These are phyloP conservation scores for Drosophila pectinifera DNA, from an alignment of 1,140 invertebrate genomes.

Conservation along the genomic window DNA sequence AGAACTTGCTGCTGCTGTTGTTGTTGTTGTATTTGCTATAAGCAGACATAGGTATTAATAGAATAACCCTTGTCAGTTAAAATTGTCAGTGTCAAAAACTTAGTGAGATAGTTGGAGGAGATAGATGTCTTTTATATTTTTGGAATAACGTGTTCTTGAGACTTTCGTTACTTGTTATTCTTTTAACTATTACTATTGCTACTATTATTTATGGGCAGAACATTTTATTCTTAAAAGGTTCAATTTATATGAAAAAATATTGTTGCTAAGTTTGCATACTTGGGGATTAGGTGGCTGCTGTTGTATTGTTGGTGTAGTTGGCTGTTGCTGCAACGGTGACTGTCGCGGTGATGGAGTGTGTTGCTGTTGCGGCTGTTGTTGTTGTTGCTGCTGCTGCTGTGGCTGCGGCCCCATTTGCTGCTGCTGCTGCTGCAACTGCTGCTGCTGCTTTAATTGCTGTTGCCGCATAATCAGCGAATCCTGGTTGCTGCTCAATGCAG, in stretches of 20 bases:
- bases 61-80: too few species aligned
- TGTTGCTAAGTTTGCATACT: not conserved
- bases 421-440: constrained; percentile 67
- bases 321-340: constrained; percentile 57
- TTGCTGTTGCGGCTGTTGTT: constrained; percentile 31
- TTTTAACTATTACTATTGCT: too few species aligned
- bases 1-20: constrained; percentile 18
- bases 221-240: too few species aligned
- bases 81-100: too few species aligned
- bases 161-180: not conserved
- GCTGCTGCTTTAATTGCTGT: constrained; percentile 80
- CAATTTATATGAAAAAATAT: too few species aligned
- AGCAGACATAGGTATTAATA: not conserved
- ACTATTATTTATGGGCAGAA: too few species aligned
- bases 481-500: constrained; percentile 76
- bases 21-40: constrained; percentile 50
- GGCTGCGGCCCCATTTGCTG: constrained; percentile 56
- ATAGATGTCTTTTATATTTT: not conserved
- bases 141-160: not conserved
- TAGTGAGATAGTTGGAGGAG: not conserved
- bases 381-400: constrained; percentile 46
- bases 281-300: constrained; percentile 57
- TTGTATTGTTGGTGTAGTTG: constrained; percentile 29
- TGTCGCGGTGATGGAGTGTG: constrained; percentile 50
- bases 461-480: constrained; percentile 80